Base-by-base conservation (phyloP, 2,113 vertebrate genomes). In the Piliocolobus tephrosceles region DNA sequence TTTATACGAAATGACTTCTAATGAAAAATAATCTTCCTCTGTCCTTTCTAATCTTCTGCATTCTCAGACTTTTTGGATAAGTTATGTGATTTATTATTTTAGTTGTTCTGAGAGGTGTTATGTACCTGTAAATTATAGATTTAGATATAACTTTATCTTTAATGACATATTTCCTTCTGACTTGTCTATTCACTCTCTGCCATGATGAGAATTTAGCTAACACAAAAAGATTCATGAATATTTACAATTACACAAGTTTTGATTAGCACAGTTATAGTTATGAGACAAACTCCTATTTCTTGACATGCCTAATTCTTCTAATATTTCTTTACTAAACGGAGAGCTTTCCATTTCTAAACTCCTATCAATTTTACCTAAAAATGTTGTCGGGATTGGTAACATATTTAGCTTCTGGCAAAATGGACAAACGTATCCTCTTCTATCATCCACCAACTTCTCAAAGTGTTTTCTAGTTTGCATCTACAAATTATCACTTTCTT, bases 351-450 rank as follows among this genome's bases (percentile, higher is more conserved):
- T 57, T 14, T 85, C 17, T 70, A 70, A 22, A 80, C 35, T 76
- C 75, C 18, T 86, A 16, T 73, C 20, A 78, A 1, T 82, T 97
- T 89, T 61, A 91, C n/a, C n/a, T 91, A 66, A 82, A 94, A 75
- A 66, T 80, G 70, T 1, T 70, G 16, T 75, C 93, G 64, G 47
- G 80, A 38, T 70, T 55, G 22, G 11, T 80, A 76, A 72, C 27
- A 81, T 18, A 73, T 43, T 93, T 87, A 91, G 25, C 2, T 88
- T 92, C 40, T 92, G 40, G 47, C 30, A 87, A 90, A 64, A 96
- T n/a, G n/a, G 14, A 68, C 10, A 94, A 57, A 58, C 50, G 17
- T 12, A 45, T 38, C 12, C 6, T 68, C 17, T 6, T 78, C 14
- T 61, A 18, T 75, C 43, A 43, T 78, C 32, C 8, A 68, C n/a